Evolutionary conservation across 2,797 vertebrate species (phyloP), one percentile per base, ranked within the genome.

Genomic region (Sebastes kiyomatsui): DNA sequence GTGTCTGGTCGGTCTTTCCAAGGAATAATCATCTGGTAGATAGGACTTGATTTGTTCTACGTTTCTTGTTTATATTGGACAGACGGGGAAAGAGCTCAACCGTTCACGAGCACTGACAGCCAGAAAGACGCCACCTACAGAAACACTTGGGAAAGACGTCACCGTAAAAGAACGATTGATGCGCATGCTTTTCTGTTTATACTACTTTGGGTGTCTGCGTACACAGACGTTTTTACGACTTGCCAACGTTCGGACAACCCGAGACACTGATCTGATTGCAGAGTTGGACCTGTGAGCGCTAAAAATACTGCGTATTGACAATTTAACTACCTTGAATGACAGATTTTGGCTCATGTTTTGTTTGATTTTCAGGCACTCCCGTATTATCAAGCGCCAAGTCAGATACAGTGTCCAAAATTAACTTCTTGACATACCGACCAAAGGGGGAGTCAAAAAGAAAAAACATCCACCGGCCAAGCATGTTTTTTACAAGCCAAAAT

Each of bases 21-120:
- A 79, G 71, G 64, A 90, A 78, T 72, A 73, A 78, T 78, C 30
- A 78, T 62, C 10, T 54, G 38, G 52, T 67, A 64, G 61, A 71
- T 46, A 58, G 75, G 33, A 66, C 55, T 13, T 83, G 42, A 82
- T 83, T 87, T 75, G 68, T 75, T 75, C 5, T 65, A 35, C 22
- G 64, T 22, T 10, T 77, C 20, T 72, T 78, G 75, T 71, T 80
- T 80, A 61, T 64, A 28, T 65, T 86, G 72, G 67, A 80, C 52
- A 56, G 23, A 71, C 10, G n/a, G 54, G 13, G 20, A 61, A 66
- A 80, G 52, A 74, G 55, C 32, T 58, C 22, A 28, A 68, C 64
- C 42, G 23, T 70, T 72, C 20, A 22, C 58, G 23, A 79, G 68
- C 52, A 35, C 52, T 8, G 61, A 64, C 67, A 58, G 60, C 10